Evolutionary conservation across 2,113 vertebrate genomes (phyloP).

Genomic region (Aramus guarauna): DNA sequence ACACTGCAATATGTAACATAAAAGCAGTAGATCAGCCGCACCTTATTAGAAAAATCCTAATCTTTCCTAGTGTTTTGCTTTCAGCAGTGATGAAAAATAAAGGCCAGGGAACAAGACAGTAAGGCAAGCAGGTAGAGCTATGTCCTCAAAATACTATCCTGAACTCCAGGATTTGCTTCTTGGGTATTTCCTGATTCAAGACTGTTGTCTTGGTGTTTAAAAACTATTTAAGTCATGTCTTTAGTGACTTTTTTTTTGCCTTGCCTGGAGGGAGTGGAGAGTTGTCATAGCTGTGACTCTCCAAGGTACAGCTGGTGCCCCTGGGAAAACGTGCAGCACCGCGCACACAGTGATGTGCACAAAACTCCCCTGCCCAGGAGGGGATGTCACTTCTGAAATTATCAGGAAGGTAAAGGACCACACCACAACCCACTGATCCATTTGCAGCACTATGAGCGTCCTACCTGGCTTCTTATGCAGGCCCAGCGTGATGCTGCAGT

Average conservation of each 20-base stretch:
- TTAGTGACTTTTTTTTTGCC: not conserved
- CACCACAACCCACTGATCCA: rapidly evolving
- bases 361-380: not conserved
- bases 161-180: not conserved
- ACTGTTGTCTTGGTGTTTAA: not conserved
- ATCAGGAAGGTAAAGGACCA: not conserved
- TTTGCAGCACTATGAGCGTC: not conserved
- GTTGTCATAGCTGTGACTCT: rapidly evolving
- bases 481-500: not conserved
- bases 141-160: not conserved
- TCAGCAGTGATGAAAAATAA: not conserved
- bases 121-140: not conserved
- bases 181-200: not conserved
- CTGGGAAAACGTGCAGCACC: not conserved
- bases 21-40: not conserved
- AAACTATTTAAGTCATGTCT: not conserved
- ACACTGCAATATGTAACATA: rapidly evolving
- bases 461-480: not conserved
- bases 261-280: not conserved
- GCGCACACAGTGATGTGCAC: not conserved
- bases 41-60: not conserved
- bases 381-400: not conserved
- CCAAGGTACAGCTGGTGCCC: not conserved
- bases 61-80: not conserved
- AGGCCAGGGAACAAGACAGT: not conserved